phyloP scores from a whole-genome alignment of 2,888 invertebrate species.

The Alviniconcha strummeri region DNA sequence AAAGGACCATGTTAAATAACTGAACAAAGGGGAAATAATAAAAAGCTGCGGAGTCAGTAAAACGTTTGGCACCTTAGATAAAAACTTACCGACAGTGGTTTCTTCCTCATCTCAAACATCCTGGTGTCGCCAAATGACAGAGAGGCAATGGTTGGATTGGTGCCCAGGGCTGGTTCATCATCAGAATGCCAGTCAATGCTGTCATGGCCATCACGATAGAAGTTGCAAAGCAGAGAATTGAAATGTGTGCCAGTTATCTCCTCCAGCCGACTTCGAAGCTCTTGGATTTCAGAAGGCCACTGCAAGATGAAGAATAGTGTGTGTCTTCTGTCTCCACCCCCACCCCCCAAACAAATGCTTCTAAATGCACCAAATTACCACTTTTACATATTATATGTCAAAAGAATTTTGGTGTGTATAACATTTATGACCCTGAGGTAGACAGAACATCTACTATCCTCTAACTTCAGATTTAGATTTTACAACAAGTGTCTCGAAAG shows the following conservation, averaged over 20 bases:
- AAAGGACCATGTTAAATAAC: too few relatives aligned
- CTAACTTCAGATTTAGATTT: too few relatives aligned
- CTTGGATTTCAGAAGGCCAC: slow-evolving; percentile 66
- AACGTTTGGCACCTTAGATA: neutral
- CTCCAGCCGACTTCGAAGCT: slow-evolving; percentile 66
- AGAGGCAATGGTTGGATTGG: slow-evolving; percentile 72
- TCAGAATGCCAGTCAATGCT: slow-evolving; percentile 75
- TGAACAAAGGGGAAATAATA: neutral
- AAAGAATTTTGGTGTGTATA: too few relatives aligned
- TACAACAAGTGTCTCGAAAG: too few relatives aligned
- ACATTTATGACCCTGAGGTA: too few relatives aligned
- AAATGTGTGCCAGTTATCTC: slow-evolving; percentile 72
- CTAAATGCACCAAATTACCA: too few relatives aligned
- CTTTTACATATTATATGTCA: too few relatives aligned
- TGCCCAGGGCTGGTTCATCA: slow-evolving; percentile 72
- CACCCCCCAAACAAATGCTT: too few relatives aligned
- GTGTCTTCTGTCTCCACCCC: too few relatives aligned
- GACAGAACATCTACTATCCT: too few relatives aligned
- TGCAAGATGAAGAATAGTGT: slow-evolving; percentile 44
- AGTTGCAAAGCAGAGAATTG: slow-evolving; percentile 75
- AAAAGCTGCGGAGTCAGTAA: too few relatives aligned
- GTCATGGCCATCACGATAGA: slow-evolving; percentile 75
- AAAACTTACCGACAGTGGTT: slow-evolving; percentile 63
- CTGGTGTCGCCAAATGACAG: slow-evolving; percentile 72
- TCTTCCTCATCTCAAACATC: slow-evolving; percentile 73